Percentiles rank a stretch among this genome's conserved stretches.
Evolutionary conservation across 2,113 vertebrate genomes (phyloP).

Genomic region (Okapia johnstoni): DNA sequence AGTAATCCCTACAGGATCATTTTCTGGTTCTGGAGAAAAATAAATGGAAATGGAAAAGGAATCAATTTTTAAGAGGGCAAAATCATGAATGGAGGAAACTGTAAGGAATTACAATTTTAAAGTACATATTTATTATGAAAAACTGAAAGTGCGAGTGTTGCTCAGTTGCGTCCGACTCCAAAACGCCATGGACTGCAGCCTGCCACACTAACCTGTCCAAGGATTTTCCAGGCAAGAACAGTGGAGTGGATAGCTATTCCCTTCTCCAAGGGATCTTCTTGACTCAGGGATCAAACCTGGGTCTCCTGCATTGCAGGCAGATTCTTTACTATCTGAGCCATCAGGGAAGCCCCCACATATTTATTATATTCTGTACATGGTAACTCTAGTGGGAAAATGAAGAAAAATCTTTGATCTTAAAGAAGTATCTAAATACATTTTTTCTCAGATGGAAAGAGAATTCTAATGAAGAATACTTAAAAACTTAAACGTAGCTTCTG

Average conservation of each 20-base stretch:
- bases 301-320: neutral
- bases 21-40: constrained; percentile 76
- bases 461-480: neutral
- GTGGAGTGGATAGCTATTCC: neutral
- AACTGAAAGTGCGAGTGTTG: neutral
- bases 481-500: constrained; percentile 3
- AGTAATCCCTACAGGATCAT: constrained; percentile 81
- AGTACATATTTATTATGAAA: neutral
- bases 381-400: neutral
- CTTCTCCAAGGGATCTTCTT: neutral
- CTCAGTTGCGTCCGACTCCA: neutral
- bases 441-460: neutral
- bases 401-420: constrained; percentile 3
- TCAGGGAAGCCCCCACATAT: neutral
- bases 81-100: neutral
- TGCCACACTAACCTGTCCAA: neutral
- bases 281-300: neutral
- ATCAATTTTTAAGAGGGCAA: neutral
- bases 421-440: neutral
- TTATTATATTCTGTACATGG: neutral
- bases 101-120: constrained; percentile 27
- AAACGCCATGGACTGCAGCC: neutral
- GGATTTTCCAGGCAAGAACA: neutral
- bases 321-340: neutral
- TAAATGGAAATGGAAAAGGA: constrained; percentile 18